Conservation (phyloP, 2,888 invertebrate genomes). For the Meloe dianella region DNA sequence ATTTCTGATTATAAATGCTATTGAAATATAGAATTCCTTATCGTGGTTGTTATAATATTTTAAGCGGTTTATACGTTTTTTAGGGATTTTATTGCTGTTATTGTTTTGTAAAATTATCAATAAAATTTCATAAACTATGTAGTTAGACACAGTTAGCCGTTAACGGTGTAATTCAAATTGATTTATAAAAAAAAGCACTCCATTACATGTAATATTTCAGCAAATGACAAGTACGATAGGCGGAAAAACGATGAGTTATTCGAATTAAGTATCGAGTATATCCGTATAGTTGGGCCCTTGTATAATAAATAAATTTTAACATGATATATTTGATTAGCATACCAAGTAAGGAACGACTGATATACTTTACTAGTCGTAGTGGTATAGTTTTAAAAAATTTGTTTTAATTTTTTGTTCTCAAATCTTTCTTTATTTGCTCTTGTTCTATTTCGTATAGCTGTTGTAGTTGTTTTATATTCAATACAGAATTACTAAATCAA, state of each 20-base stretch:
- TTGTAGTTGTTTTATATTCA: conserved; percentile 16
- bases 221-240: conserved; percentile 5
- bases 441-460: neutral
- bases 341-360: conserved; percentile 29
- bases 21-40: no score
- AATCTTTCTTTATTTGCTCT: neutral
- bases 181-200: neutral
- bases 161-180: conserved; percentile 6
- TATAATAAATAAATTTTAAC: conserved; percentile 10
- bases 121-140: neutral
- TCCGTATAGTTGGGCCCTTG: neutral
- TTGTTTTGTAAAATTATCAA: neutral
- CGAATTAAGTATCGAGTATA: conserved; percentile 3
- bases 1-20: no score
- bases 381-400: no score
- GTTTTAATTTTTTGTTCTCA: neutral
- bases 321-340: conserved; percentile 27
- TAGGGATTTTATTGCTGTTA: neutral
- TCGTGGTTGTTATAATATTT: no score
- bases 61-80: neutral
- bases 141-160: conserved; percentile 1
- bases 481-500: conserved; percentile 41
- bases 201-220: conserved; percentile 6
- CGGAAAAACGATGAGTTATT: conserved; percentile 11
- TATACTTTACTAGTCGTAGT: conserved; percentile 30